Conservation (phyloP, 2,888 invertebrate species). For the Plagodis pulveraria region DNA sequence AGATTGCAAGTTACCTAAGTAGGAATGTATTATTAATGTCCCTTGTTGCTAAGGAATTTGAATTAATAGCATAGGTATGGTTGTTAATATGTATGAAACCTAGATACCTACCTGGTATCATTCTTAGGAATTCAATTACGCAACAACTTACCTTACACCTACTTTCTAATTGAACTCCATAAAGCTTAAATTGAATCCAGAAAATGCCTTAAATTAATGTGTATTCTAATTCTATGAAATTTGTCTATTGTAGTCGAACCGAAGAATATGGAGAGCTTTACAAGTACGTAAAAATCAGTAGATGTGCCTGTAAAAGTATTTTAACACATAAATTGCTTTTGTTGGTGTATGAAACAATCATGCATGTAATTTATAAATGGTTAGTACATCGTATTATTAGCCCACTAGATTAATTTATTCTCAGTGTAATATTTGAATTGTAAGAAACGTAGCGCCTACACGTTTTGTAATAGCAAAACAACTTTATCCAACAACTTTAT, state of each 20-base stretch:
- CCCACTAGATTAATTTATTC: not conserved
- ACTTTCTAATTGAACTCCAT: not conserved
- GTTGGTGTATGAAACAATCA: constrained; percentile 1
- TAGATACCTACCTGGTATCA: constrained; percentile 21
- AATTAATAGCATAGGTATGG: constrained; percentile 49
- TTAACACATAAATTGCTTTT: constrained; percentile 25
- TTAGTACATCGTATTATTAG: constrained; percentile 1
- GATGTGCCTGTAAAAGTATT: constrained; percentile 11
- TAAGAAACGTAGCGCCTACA: constrained; percentile 17
- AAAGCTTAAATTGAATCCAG: not conserved
- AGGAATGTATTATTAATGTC: constrained; percentile 62
- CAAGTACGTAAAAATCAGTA: constrained; percentile 87
- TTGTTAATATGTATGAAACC: constrained; percentile 47
- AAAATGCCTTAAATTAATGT: not conserved
- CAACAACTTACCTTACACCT: not conserved
- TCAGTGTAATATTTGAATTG: not conserved
- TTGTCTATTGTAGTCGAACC: constrained; percentile 86
- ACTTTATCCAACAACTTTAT: constrained; percentile 16
- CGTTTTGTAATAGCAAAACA: constrained; percentile 49
- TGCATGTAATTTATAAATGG: constrained; percentile 7
- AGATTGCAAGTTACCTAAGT: constrained; percentile 49
- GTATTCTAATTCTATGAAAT: constrained; percentile 45
- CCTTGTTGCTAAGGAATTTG: constrained; percentile 52
- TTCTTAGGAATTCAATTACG: constrained; percentile 5
- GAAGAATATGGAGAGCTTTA: constrained; percentile 91